Evolutionary conservation across 1,140 invertebrate species (phyloP), one percentile per base, ranked within the genome.

Genomic region (Micrasema minimum): DNA sequence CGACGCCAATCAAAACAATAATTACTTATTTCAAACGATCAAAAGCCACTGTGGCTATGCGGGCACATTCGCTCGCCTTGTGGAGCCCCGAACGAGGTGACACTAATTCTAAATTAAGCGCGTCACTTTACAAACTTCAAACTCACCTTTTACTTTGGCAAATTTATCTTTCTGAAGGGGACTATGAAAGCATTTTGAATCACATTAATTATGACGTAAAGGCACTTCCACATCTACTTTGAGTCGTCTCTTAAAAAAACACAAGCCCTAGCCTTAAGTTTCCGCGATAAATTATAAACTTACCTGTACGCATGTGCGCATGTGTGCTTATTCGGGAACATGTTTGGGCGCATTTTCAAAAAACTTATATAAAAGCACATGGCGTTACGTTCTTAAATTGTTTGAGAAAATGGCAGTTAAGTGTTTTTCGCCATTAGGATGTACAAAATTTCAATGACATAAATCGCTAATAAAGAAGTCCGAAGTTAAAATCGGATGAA

Each of bases 131-230:
- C 55, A 59, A 59, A 59, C 55, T 59, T 59, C 35, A 22, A 59
- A 59, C 55, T 59, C 38, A 41, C 37, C 50, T 22, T 53, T 35
- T 53, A 53, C 55, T 59, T 31, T 43, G 55, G 55, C 35, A 59
- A 59, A 59, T 59, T 59, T 59, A 59, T 59, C 55, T 38, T 22
- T 18, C 55, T 59, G 22, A 22, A 59, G 55, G 55, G 55, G 55
- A 20, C 37, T 23, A 59, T 59, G 55, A 59, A 59, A 59, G 55
- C 55, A 41, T 59, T 59, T 59, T 59, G 55, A 59, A 59, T 59
- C 55, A 41, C 55, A 59, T 59, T 59, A 59, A 59, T 59, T 59
- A 59, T 38, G 55, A 59, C 55, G 7, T 20, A 35, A 59, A 38
- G 55, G 11, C 14, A 20, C 55, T 41, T 38, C 18, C 55, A 41